Conservation (phyloP, 2,113 vertebrate genomes). For the Phylloscopus trochilus region DNA sequence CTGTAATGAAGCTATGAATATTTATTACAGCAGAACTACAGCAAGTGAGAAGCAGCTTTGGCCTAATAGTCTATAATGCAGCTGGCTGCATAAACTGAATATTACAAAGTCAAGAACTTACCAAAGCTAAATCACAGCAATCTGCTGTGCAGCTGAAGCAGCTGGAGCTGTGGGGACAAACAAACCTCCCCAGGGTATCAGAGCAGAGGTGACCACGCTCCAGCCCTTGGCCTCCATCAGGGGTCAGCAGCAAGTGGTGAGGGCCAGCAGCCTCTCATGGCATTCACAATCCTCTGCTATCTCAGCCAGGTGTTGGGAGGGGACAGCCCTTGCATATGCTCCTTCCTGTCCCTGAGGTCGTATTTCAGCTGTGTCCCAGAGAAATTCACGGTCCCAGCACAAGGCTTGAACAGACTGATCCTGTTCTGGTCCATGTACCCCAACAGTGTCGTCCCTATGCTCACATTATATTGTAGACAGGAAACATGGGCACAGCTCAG, state of each 20-base stretch:
- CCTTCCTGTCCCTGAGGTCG: background rate
- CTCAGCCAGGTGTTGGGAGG: background rate
- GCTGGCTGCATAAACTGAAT: constrained; percentile 21
- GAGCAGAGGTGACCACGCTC: background rate
- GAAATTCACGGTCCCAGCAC: background rate
- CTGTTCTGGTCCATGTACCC: background rate
- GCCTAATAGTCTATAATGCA: constrained; percentile 12
- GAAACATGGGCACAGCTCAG: background rate
- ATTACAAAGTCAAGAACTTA: background rate
- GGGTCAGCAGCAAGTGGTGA: background rate
- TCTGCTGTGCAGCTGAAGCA: background rate
- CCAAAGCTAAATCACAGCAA: background rate
- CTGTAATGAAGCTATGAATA: constrained; percentile 53
- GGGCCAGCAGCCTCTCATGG: background rate
- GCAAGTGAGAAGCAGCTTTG: constrained; percentile 9
- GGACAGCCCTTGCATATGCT: background rate
- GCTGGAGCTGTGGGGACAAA: background rate
- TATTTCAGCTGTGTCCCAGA: background rate
- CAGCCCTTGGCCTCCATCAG: background rate
- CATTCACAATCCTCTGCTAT: background rate
- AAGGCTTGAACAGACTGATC: background rate
- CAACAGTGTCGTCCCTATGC: background rate
- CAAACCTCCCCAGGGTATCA: rapidly evolving
- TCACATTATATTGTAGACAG: background rate
- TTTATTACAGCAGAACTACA: constrained; percentile 30